These are phyloP conservation scores for Harpagus bidentatus DNA, from an alignment of 2,113 vertebrate genomes.

Conservation along the genomic window DNA sequence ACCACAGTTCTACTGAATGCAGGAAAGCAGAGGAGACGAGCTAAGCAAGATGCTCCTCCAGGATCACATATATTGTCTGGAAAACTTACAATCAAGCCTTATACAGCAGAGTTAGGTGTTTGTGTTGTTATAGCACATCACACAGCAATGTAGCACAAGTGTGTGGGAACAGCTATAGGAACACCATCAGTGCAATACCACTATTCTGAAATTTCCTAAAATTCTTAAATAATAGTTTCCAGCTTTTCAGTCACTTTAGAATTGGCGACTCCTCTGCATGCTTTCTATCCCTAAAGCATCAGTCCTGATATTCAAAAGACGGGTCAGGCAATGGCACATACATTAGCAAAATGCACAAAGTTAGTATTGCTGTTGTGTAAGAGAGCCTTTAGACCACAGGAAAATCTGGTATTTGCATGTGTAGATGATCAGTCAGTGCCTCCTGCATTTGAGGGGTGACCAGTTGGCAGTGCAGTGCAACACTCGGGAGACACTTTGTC, in stretches of 20 bases:
- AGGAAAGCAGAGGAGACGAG: neutral
- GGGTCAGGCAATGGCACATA: neutral
- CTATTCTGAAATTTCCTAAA: neutral
- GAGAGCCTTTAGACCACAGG: neutral
- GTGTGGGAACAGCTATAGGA: neutral
- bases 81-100: neutral
- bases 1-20: neutral
- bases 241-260: neutral
- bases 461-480: neutral
- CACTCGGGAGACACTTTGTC: neutral
- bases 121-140: neutral
- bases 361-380: neutral
- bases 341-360: neutral
- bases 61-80: neutral
- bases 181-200: neutral
- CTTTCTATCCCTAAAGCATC: neutral
- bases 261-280: neutral
- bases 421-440: neutral
- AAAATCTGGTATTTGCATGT: neutral
- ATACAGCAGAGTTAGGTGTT: neutral
- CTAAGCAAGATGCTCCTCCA: neutral
- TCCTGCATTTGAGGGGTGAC: neutral
- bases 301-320: neutral
- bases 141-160: fast-evolving
- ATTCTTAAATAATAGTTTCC: neutral